phyloP scores from a whole-genome alignment of 2,888 invertebrate genomes.

The Pandemis cinnamomeana region DNA sequence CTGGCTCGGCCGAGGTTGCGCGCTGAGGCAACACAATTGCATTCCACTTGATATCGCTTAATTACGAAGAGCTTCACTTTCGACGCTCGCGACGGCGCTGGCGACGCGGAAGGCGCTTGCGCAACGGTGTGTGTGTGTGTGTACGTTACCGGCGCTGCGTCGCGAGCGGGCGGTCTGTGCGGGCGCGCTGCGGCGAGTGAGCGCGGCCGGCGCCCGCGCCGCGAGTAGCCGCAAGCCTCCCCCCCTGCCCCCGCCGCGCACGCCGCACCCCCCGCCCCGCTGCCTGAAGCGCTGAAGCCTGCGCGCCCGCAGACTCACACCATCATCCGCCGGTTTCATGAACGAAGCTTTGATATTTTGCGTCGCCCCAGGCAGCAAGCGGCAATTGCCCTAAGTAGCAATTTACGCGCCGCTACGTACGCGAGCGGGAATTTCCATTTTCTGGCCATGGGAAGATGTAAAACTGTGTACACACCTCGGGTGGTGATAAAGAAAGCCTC shows the following conservation, averaged over 20 bases:
- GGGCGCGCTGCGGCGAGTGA: constrained; percentile 69
- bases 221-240: constrained; percentile 37
- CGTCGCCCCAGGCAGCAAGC: no score
- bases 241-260: constrained; percentile 37
- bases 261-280: no score
- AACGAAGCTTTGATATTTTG: no score
- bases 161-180: constrained; percentile 66
- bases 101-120: constrained; percentile 29
- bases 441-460: no score
- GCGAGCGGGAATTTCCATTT: no score
- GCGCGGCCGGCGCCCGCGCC: constrained; percentile 52
- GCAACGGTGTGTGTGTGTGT: constrained; percentile 47
- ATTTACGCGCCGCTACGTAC: no score
- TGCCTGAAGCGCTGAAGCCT: constrained; percentile 43
- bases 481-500: no score
- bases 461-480: no score
- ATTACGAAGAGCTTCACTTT: constrained; percentile 44
- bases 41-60: constrained; percentile 50
- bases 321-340: neutral
- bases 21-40: constrained; percentile 59
- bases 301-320: constrained; percentile 47
- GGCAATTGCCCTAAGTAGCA: no score
- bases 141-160: constrained; percentile 57
- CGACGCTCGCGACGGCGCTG: constrained; percentile 30
- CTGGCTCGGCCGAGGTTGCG: constrained; percentile 53